These are phyloP conservation scores for Setophaga coronata DNA, from an alignment of 2,113 vertebrate species.

Conservation along the genomic window DNA sequence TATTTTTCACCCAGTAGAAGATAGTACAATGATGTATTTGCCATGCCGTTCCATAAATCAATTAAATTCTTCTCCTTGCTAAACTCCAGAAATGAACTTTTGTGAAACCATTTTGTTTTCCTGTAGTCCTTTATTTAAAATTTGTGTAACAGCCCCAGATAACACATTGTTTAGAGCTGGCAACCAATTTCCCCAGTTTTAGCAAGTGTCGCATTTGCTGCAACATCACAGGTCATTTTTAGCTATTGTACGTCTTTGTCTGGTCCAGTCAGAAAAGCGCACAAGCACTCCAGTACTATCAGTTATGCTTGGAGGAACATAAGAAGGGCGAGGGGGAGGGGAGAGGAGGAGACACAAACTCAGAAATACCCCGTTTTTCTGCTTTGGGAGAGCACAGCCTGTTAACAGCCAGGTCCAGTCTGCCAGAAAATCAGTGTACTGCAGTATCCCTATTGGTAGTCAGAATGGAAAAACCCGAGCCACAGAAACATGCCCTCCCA, in stretches of 20 bases:
- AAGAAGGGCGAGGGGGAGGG: constrained; percentile 31
- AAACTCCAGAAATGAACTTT: neutral
- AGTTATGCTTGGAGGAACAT: constrained; percentile 53
- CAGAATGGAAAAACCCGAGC: neutral
- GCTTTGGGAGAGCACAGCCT: neutral
- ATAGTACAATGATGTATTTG: neutral
- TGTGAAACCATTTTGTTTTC: neutral
- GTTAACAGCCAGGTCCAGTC: neutral
- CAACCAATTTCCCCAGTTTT: neutral
- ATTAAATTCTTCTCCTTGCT: neutral
- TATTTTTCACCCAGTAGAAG: neutral
- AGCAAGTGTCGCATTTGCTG: neutral
- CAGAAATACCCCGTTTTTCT: neutral
- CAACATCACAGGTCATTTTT: constrained; percentile 5
- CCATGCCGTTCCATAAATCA: neutral
- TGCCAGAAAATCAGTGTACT: neutral
- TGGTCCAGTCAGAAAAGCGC: constrained; percentile 53
- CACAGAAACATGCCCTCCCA: neutral
- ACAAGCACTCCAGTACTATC: constrained; percentile 7
- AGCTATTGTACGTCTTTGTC: constrained; percentile 33
- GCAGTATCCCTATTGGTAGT: neutral
- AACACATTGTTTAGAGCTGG: neutral
- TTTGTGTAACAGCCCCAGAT: neutral
- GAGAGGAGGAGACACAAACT: neutral
- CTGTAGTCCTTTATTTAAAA: neutral